Conservation (phyloP, 2,888 invertebrate genomes). For the Trissonchulus latispiculum region DNA sequence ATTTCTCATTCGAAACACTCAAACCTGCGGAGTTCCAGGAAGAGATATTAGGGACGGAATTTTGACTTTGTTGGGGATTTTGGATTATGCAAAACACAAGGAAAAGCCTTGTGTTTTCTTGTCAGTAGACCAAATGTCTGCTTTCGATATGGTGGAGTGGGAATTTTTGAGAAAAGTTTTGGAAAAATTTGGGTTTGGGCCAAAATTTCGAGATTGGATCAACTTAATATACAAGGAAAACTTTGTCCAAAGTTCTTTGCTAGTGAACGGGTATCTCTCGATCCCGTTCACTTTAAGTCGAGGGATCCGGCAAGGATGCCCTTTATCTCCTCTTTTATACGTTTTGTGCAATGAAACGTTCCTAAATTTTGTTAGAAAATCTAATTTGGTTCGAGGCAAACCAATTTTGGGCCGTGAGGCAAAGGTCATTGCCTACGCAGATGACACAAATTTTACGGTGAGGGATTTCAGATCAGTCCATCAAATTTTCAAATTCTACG, state of each 20-base stretch:
- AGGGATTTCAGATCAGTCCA: not conserved
- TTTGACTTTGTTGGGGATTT: not conserved
- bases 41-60: not conserved
- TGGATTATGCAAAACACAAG: not conserved
- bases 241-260: not conserved
- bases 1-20: not conserved
- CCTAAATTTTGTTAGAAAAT: not conserved
- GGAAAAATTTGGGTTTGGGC: not conserved
- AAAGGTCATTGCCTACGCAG: not conserved
- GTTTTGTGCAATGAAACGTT: not conserved
- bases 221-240: not conserved
- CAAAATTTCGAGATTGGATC: not conserved
- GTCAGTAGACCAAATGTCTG: not conserved
- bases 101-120: not conserved
- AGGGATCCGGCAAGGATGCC: constrained; percentile 7
- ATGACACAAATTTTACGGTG: not conserved
- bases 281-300: not conserved
- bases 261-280: not conserved
- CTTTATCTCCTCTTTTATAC: not conserved
- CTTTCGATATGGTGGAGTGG: constrained; percentile 2
- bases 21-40: not conserved
- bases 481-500: not conserved
- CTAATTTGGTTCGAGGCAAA: not conserved
- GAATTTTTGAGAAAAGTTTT: not conserved
- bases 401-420: not conserved